Evolutionary conservation across 2,113 vertebrate species (phyloP).

Genomic region (Gobius niger): DNA sequence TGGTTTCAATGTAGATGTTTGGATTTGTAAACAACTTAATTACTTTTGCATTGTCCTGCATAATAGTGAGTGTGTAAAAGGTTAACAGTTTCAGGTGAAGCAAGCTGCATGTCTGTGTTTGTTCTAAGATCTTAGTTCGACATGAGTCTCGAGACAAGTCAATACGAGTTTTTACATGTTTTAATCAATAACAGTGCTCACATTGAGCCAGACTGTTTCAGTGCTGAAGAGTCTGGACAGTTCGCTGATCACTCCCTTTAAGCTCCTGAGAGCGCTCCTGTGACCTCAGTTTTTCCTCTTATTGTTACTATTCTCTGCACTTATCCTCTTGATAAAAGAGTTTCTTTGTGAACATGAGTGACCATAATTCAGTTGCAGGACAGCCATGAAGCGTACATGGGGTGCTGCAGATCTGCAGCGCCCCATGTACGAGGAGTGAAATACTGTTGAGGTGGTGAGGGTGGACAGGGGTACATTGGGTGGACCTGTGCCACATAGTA

Average conservation of each 20-base stretch:
- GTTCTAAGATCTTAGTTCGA: neutral
- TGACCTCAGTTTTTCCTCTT: neutral
- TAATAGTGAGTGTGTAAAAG: neutral
- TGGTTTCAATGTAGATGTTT: constrained; percentile 81
- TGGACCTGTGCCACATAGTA: constrained; percentile 97
- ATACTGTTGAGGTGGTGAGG: constrained; percentile 60
- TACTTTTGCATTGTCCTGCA: constrained; percentile 51
- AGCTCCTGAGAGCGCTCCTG: neutral
- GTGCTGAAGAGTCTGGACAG: constrained; percentile 7
- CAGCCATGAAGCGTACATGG: constrained; percentile 87
- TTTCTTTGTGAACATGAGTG: constrained; percentile 5
- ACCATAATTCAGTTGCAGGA: constrained; percentile 86
- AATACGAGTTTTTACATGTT: neutral
- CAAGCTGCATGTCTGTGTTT: neutral
- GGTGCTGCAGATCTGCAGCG: constrained; percentile 57
- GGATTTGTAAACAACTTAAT: constrained; percentile 82
- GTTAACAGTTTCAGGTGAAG: neutral
- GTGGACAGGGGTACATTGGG: constrained; percentile 88
- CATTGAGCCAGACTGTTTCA: neutral
- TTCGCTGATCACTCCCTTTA: constrained; percentile 18
- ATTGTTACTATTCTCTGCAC: constrained; percentile 13
- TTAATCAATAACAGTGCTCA: neutral
- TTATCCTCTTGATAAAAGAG: neutral
- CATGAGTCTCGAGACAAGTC: neutral
- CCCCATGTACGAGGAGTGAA: constrained; percentile 56